Evolutionary conservation across 1,140 invertebrate genomes (phyloP).

Genomic region (Branchinecta lynchi): DNA sequence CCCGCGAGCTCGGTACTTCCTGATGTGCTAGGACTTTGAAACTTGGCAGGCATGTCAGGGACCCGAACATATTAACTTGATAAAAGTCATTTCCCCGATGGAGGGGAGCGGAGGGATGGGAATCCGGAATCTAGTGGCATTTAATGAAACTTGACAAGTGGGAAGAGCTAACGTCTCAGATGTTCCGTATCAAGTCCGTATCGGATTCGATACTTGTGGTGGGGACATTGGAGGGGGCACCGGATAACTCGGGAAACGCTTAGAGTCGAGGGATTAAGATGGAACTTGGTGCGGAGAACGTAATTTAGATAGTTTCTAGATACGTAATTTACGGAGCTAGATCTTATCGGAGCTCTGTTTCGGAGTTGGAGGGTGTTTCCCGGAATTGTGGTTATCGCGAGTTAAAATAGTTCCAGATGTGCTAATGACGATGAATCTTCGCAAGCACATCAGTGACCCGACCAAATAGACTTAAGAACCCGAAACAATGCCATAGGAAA

Average conservation of each 20-base stretch:
- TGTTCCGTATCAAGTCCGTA: background rate
- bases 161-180: background rate
- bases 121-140: background rate
- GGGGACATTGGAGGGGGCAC: background rate
- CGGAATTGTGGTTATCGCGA: no score
- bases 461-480: no score
- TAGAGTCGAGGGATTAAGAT: slow-evolving; percentile 5
- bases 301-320: background rate
- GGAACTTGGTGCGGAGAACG: slow-evolving; percentile 3
- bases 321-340: background rate
- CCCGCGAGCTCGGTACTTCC: slow-evolving; percentile 2
- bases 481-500: no score
- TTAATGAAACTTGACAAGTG: background rate
- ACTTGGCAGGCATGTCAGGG: slow-evolving; percentile 4
- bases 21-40: background rate
- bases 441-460: no score
- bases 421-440: no score
- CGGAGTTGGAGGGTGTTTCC: background rate
- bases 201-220: background rate
- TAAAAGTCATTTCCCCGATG: slow-evolving; percentile 5
- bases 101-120: background rate
- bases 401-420: no score
- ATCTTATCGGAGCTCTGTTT: background rate
- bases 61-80: slow-evolving; percentile 1
- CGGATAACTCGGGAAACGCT: background rate